Evolutionary conservation across 2,888 invertebrate genomes (phyloP), one percentile per base, ranked within the genome.

Genomic region (Pterostichus niger): DNA sequence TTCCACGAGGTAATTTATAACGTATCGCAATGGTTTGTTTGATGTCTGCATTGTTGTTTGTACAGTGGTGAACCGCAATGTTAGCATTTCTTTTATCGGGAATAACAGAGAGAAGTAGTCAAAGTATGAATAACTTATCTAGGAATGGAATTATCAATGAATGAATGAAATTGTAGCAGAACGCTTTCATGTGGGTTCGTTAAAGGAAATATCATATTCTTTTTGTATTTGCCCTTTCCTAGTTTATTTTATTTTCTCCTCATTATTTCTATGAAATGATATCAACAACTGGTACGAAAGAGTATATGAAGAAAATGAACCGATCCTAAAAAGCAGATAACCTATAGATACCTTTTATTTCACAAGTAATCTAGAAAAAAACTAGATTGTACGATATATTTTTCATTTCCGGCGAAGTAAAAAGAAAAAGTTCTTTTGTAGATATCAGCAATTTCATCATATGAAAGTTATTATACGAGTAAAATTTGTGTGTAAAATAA

Each of bases 361-460:
- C n/a, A 15, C 33, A 68, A 68, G 40, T 68, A 71, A 71, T 44
- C 68, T 40, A 44, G 15, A 71, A 44, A 44, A 10, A 71, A 71
- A 17, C 15, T 71, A 40, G 68, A 71, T 71, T 17, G 9, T 15
- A 6, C 40, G 68, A 71, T 71, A 44, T 71, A 44, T 71, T 71
- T 71, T 71, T 71, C 68, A 71, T 71, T 71, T 71, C 68, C 68
- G 64, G 68, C 17, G 40, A 71, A 64, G 24, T 10, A 6, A 71
- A 71, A 71, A 71, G 40, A 71, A 71, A 71, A 71, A 44, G 44
- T 17, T 71, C 1, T 24, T 71, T 44, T 71, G n/a, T 35, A 33
- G 64, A 71, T 44, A 44, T 64, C 35, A 35, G 64, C 64, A 40
- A 44, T 46, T 17, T 71, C 68, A 44, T 40, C 40, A 40, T 40